Evolutionary conservation across 2,113 vertebrate genomes (phyloP).

Genomic region (Lates calcarifer): DNA sequence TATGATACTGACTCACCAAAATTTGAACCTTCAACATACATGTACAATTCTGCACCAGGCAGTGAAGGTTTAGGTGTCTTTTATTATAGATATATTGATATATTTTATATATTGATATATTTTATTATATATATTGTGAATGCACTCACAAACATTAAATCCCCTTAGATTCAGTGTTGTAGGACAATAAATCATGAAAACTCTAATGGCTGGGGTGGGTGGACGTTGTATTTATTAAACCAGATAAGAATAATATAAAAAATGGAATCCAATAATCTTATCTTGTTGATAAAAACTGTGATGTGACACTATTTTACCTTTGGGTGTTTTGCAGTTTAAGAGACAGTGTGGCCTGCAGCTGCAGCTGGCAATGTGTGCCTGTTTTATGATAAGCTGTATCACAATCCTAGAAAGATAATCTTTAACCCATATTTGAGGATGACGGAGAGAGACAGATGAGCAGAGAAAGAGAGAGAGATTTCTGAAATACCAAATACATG

Average conservation of each 20-base stretch:
- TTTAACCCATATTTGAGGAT: conserved; percentile 32
- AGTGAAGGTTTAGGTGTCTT: neutral
- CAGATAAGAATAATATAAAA: neutral
- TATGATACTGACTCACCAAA: neutral
- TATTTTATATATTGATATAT: no score
- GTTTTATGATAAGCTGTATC: conserved; percentile 7
- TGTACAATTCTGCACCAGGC: neutral
- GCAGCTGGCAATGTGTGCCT: neutral
- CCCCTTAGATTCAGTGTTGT: neutral
- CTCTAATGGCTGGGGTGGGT: neutral
- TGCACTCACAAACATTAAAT: neutral
- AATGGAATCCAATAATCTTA: neutral
- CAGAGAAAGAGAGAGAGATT: neutral
- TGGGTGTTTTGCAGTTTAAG: neutral
- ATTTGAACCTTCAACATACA: neutral
- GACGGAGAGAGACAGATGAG: neutral
- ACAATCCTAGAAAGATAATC: conserved; percentile 13
- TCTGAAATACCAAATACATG: conserved; percentile 25
- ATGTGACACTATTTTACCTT: neutral
- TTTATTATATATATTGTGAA: neutral
- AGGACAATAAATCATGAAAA: conserved; percentile 1
- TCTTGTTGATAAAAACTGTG: neutral
- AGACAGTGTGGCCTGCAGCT: neutral
- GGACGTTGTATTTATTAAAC: neutral
- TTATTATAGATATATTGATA: no score